Conservation (phyloP, 2,113 vertebrate genomes). For the Cynoglossus semilaevis region DNA sequence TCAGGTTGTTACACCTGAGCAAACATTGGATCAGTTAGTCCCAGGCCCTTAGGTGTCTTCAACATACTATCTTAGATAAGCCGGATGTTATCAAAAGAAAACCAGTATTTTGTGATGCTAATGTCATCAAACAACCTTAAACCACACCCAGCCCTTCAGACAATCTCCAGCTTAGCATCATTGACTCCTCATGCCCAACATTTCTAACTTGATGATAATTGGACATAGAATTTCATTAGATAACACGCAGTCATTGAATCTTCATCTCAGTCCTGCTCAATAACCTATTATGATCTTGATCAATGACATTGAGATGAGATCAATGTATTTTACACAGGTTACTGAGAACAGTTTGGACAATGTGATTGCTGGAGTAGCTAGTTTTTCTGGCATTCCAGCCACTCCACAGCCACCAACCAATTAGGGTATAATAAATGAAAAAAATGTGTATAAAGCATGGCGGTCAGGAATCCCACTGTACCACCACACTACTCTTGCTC, state of each 20-base stretch:
- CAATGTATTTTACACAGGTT: conserved; percentile 34
- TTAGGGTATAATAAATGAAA: too few relatives aligned
- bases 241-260: conserved; percentile 51
- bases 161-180: neutral
- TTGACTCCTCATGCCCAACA: conserved; percentile 16
- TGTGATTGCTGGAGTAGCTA: conserved; percentile 31
- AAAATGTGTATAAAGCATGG: too few relatives aligned
- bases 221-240: conserved; percentile 49
- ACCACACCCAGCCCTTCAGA: neutral
- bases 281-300: conserved; percentile 59
- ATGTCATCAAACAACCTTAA: neutral
- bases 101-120: neutral
- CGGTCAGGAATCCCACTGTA: too few relatives aligned
- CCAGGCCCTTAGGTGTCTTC: too few relatives aligned
- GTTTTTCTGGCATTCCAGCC: conserved; percentile 36
- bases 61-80: neutral
- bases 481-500: too few relatives aligned
- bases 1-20: too few relatives aligned
- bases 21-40: too few relatives aligned
- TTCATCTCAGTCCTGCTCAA: conserved; percentile 41
- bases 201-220: conserved; percentile 27
- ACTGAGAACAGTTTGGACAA: conserved; percentile 16
- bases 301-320: conserved; percentile 44
- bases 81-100: neutral
- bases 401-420: too few relatives aligned